Evolutionary conservation across 1,140 invertebrate genomes (phyloP), one percentile per base, ranked within the genome.

Genomic region (Hypothenemus hampei): DNA sequence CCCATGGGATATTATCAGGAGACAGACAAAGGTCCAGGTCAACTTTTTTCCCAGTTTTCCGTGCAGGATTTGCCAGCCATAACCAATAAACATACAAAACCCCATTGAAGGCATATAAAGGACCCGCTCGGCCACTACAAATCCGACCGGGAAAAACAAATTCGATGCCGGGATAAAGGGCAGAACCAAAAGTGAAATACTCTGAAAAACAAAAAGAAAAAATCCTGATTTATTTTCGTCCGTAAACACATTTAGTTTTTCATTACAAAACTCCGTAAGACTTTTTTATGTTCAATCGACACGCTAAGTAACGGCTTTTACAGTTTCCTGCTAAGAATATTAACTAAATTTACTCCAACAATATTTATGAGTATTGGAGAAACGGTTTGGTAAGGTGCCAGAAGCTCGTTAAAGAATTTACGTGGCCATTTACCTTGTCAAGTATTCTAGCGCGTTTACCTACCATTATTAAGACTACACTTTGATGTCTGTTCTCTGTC

Each of bases 101-200:
- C 94, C 95, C 90, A 98, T 96, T 2, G 93, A 97, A 3, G 96
- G 94, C 74, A 95, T 91, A 72, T 98, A 98, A 0, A 98, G 78
- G 24, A 97, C 87, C 63, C 95, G 77, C 75, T 98, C 95, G 4
- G 96, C 95, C 7, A 98, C 85, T 23, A 98, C 93, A 74, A 98
- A 98, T 4, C 95, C 95, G 53, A 98, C 95, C 0, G 93, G 93
- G 67, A 97, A 95, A 75, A 98, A 96, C 16, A 98, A 76, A 78
- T 98, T 98, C 26, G 91, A 94, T 0, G 96, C 94, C 13, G 95
- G 96, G 49, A 98, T 73, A 73, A 97, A 98, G 51, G 95, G 91
- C 36, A 98, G 75, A 33, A 92, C 82, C 67, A 94, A 78, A 67
- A 97, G 81, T 22, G 89, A 83, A 54, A 95, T 73, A 65, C 86